Evolutionary conservation across 2,113 vertebrate species (phyloP).

Genomic region (Eolophus roseicapilla): DNA sequence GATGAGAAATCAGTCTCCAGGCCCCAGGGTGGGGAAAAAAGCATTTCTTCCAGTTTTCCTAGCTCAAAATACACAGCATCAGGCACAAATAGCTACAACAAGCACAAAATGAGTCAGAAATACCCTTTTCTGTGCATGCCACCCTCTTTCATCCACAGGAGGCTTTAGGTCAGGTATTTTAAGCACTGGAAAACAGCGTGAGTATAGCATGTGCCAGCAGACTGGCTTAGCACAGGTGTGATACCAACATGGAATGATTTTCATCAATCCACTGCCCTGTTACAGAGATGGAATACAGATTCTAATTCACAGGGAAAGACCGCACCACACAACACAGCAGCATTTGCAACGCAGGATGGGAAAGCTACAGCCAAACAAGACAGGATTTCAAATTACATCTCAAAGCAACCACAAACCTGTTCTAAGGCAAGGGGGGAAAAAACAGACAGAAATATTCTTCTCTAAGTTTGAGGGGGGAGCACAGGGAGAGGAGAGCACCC

Average conservation of each 20-base stretch:
- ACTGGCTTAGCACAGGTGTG: background rate
- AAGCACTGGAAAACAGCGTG: background rate
- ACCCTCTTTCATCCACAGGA: background rate
- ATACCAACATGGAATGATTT: background rate
- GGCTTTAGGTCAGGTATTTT: background rate
- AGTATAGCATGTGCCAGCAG: rapidly evolving
- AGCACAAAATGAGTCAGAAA: background rate
- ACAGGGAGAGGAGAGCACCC: rapidly evolving
- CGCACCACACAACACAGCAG: background rate
- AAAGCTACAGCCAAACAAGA: background rate
- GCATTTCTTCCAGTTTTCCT: background rate
- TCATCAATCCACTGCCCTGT: background rate
- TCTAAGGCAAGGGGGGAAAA: background rate
- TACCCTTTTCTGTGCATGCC: no score
- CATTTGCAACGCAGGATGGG: background rate
- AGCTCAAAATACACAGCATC: background rate
- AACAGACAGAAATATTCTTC: background rate
- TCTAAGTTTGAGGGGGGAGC: background rate
- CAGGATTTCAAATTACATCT: background rate
- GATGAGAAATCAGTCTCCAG: background rate
- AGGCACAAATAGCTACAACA: background rate
- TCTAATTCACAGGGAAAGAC: background rate
- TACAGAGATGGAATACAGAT: background rate
- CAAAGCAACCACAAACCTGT: background rate
- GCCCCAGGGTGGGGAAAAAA: background rate